Percentiles rank a stretch among this genome's conserved stretches.
Evolutionary conservation across 2,113 vertebrate species (phyloP).

Genomic region (Melozone crissalis): DNA sequence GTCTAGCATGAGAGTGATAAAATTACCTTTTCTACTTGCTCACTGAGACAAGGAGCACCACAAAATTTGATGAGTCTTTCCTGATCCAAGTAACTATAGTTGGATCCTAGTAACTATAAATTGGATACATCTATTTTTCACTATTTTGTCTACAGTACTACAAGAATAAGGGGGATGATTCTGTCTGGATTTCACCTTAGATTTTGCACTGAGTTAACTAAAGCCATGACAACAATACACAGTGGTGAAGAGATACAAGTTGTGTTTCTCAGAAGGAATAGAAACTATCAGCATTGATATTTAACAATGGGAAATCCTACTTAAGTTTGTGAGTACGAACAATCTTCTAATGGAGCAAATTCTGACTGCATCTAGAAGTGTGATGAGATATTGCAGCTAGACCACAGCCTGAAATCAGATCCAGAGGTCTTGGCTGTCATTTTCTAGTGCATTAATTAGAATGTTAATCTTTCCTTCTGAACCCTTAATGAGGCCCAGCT

Average conservation of each 20-base stretch:
- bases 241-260: neutral
- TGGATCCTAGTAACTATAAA: neutral
- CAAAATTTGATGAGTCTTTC: neutral
- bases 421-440: conserved; percentile 2
- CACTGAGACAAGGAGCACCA: neutral
- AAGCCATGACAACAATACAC: neutral
- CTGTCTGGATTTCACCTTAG: neutral
- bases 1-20: neutral
- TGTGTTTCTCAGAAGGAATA: neutral
- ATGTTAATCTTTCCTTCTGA: conserved; percentile 14
- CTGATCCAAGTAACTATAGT: neutral
- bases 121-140: neutral
- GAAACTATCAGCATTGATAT: neutral
- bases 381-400: neutral
- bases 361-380: neutral
- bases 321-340: neutral
- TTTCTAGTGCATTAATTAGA: conserved; percentile 29
- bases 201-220: neutral
- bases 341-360: neutral
- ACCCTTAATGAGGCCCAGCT: conserved; percentile 14
- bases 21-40: neutral
- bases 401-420: neutral
- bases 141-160: neutral
- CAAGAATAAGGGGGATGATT: neutral
- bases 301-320: neutral